Percentiles rank a stretch among this genome's conserved stretches.
phyloP scores from a whole-genome alignment of 2,797 vertebrate genomes.

The Chiroxiphia lanceolata region DNA sequence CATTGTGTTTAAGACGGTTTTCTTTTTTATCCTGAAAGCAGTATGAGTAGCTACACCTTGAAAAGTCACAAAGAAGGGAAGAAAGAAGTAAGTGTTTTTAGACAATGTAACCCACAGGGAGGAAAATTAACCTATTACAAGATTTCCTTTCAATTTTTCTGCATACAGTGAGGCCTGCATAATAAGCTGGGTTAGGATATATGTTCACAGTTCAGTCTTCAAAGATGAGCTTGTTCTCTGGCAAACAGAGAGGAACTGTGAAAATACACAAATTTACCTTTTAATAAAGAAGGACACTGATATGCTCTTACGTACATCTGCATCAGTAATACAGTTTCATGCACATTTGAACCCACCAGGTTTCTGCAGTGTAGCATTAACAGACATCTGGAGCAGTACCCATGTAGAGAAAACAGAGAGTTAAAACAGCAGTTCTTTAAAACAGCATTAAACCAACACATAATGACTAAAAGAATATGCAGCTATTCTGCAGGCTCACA shows the following conservation, averaged over 20 bases:
- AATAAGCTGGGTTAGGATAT: neutral
- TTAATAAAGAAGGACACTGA: neutral
- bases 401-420: neutral
- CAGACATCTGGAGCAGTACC: neutral
- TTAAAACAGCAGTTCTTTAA: neutral
- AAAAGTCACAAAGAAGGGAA: neutral
- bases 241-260: neutral
- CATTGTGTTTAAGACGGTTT: neutral
- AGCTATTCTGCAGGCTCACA: neutral
- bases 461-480: neutral
- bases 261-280: neutral
- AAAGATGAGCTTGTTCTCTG: neutral
- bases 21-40: neutral
- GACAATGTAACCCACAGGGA: conserved; percentile 12
- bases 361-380: neutral
- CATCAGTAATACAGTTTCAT: neutral
- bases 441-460: neutral
- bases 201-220: neutral
- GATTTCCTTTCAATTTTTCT: conserved; percentile 8
- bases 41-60: neutral
- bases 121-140: conserved; percentile 40
- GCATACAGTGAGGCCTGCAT: neutral
- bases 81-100: conserved; percentile 2
- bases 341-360: neutral
- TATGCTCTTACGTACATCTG: neutral